phyloP scores from a whole-genome alignment of 2,113 vertebrate genomes.

The Acrocephalus kingi region DNA sequence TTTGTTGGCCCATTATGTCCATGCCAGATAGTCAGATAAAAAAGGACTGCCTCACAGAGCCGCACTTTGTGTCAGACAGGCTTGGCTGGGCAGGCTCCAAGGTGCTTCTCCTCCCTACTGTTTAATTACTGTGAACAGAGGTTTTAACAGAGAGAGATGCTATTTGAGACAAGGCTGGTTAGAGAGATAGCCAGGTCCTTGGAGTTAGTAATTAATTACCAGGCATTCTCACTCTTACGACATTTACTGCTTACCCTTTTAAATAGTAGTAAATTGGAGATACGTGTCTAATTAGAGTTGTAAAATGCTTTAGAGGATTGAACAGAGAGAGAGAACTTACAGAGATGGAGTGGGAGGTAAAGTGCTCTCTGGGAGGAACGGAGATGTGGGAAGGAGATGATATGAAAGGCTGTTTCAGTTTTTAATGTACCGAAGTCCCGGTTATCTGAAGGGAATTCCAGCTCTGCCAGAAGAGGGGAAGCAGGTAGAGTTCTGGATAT shows the following conservation, averaged over 20 bases:
- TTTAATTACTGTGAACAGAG: slow-evolving; percentile 70
- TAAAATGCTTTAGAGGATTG: slow-evolving; percentile 70
- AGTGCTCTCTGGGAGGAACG: slow-evolving; percentile 25
- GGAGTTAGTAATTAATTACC: slow-evolving; percentile 80
- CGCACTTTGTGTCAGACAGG: neutral
- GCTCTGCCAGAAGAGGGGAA: neutral
- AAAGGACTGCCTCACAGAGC: neutral
- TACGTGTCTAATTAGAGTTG: slow-evolving; percentile 76
- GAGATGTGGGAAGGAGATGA: slow-evolving; percentile 2
- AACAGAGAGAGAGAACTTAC: slow-evolving; percentile 58
- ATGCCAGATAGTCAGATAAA: neutral
- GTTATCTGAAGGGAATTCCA: neutral
- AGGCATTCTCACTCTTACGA: slow-evolving; percentile 69
- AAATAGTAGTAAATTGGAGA: slow-evolving; percentile 77
- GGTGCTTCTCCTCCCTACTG: slow-evolving; percentile 31
- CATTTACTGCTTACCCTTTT: slow-evolving; percentile 79
- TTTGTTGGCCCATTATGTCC: neutral
- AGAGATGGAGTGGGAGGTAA: slow-evolving; percentile 36
- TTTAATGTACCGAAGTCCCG: neutral
- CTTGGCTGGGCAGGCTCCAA: slow-evolving; percentile 25
- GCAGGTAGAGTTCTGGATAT: neutral
- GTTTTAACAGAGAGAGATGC: slow-evolving; percentile 64
- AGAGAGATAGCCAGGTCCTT: slow-evolving; percentile 71
- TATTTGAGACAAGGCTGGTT: slow-evolving; percentile 66
- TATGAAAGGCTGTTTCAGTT: neutral